Evolutionary conservation across 2,888 invertebrate genomes (phyloP).

Genomic region (Dryadula phaetusa): DNA sequence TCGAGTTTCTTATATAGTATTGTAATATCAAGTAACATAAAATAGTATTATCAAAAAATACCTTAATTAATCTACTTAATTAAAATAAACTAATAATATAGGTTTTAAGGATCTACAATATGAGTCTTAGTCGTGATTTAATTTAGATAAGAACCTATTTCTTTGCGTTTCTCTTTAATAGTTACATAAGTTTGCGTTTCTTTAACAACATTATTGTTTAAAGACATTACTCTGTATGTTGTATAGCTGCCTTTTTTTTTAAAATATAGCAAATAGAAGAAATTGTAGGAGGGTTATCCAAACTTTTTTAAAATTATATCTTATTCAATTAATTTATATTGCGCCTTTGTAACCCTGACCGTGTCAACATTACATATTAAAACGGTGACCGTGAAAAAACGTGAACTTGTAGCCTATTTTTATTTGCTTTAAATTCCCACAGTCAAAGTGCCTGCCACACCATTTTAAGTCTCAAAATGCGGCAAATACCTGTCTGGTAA

Average conservation of each 20-base stretch:
- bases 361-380: conserved; percentile 11
- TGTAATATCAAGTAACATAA: no score
- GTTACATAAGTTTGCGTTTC: neutral
- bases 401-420: conserved; percentile 5
- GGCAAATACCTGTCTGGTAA: conserved; percentile 21
- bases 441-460: neutral
- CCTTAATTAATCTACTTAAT: no score
- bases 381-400: conserved; percentile 19
- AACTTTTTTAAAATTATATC: no score
- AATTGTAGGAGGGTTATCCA: neutral
- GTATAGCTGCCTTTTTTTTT: neutral
- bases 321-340: neutral
- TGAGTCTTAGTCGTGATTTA: no score
- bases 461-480: conserved; percentile 17
- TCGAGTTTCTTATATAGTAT: no score
- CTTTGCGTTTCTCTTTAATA: neutral
- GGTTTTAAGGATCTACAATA: no score
- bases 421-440: conserved; percentile 1
- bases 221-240: neutral
- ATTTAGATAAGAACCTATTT: neutral
- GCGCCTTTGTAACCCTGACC: conserved; percentile 9
- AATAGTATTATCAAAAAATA: no score
- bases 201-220: neutral
- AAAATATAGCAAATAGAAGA: neutral
- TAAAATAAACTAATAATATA: no score